Base-by-base conservation (phyloP, 2,797 vertebrate genomes). In the Tokudaia tokunoshimensis region DNA sequence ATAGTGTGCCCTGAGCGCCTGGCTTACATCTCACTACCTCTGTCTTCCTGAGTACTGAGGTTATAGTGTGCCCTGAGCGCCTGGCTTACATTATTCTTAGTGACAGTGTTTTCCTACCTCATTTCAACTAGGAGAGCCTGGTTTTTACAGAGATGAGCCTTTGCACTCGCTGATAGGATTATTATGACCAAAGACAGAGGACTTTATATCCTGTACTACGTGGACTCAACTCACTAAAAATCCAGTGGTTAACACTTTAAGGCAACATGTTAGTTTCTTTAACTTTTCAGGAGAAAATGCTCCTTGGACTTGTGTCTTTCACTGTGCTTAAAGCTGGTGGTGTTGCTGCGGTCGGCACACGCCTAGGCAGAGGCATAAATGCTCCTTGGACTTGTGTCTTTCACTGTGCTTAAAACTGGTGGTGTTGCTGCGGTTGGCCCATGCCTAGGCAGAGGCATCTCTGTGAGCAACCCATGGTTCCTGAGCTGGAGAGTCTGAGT, bases 221-320 rank as follows among this genome's bases (percentile, higher is more conserved):
- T 86, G 47, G 50, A 31, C 37, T 87, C 14, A 44, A 44, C 24
- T 67, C 37, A 82, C n/a, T 41, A 41, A 57, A 89, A 91, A 70
- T 65, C 50, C 15, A 92, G 52, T 31, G 63, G 65, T 50, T 75
- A 83, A 76, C 8, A 72, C 88, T 88, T 50, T 82, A 89, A 91
- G 79, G 7, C 67, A 52, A 88, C 7, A 50, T 8, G 3, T 47
- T 76, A 31, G 41, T 31, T 63, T 44, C n/a, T 81, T 80, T n/a
- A 84, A 84, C 19, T 92, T 92, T 29, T 72, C 63, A 72, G 81
- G 65, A 84, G n/a, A 88, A 87, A 94, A 24, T 91, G 8, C 12
- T 22, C 31, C 34, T 70, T 57, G 31, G 52, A 88, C 59, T 9
- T 80, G 20, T 63, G 31, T 29, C 41, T 65, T 65, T 84, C 17